A percentile compares a stretch with the other conserved stretches of the same genome.
These are phyloP conservation scores for Triops longicaudatus DNA, from an alignment of 1,140 invertebrate species.

Conservation along the genomic window DNA sequence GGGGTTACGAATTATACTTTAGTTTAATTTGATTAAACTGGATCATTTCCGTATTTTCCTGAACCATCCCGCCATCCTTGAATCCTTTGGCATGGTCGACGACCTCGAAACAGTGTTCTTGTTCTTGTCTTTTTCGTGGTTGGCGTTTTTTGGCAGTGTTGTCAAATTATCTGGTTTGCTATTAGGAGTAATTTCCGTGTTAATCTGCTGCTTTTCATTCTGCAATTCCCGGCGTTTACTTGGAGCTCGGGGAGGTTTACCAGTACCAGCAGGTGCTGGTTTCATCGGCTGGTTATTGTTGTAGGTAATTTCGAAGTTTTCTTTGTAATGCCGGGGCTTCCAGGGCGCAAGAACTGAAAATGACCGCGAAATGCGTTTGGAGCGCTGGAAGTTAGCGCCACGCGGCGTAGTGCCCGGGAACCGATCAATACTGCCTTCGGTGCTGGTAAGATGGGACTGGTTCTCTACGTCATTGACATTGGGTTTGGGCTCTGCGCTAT, in stretches of 20 bases:
- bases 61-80: slow-evolving; percentile 36
- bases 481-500: slow-evolving; percentile 39
- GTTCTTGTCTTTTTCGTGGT: slow-evolving; percentile 15
- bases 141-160: not conserved
- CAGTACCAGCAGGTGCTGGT: slow-evolving; percentile 23
- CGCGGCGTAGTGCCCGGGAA: slow-evolving; percentile 44
- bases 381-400: slow-evolving; percentile 49
- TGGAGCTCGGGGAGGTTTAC: slow-evolving; percentile 31
- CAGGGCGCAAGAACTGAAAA: slow-evolving; percentile 74
- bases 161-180: slow-evolving; percentile 25
- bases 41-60: slow-evolving; percentile 28
- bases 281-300: slow-evolving; percentile 36
- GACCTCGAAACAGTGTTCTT: slow-evolving; percentile 34
- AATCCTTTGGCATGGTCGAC: slow-evolving; percentile 37
- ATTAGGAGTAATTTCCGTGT: slow-evolving; percentile 27
- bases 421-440: slow-evolving; percentile 36
- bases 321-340: slow-evolving; percentile 61
- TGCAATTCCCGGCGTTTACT: slow-evolving; percentile 20
- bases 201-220: slow-evolving; percentile 24
- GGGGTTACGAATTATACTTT: not conserved
- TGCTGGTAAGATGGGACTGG: slow-evolving; percentile 38
- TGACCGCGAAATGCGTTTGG: slow-evolving; percentile 65
- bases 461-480: slow-evolving; percentile 41
- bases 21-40: not conserved
- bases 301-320: slow-evolving; percentile 69